Evolutionary conservation across 1,140 invertebrate genomes (phyloP).

Genomic region (Eubasilissa regina): DNA sequence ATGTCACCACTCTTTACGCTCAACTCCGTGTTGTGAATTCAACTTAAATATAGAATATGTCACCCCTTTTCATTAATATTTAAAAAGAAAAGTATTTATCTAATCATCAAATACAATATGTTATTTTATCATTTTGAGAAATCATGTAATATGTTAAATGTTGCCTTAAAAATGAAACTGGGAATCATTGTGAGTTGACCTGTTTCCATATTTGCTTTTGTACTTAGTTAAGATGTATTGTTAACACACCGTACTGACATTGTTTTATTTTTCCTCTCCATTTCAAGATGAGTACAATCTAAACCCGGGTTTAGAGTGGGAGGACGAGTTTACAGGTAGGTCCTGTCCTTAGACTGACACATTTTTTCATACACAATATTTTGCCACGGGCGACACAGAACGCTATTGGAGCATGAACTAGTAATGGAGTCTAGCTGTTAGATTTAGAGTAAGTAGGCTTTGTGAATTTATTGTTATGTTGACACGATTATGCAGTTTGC

Average conservation of each 20-base stretch:
- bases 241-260: constrained; percentile 73
- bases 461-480: background rate
- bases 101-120: background rate
- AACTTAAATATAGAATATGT: constrained; percentile 18
- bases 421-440: constrained; percentile 18
- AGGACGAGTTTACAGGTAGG: constrained; percentile 99
- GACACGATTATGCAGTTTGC: background rate
- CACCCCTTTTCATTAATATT: background rate
- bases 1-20: constrained; percentile 29
- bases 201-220: constrained; percentile 46
- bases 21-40: constrained; percentile 38
- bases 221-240: constrained; percentile 55
- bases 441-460: constrained; percentile 38
- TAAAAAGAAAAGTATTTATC: background rate
- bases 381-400: constrained; percentile 12
- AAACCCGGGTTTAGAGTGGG: constrained; percentile 99
- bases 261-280: constrained; percentile 82
- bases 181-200: constrained; percentile 55
- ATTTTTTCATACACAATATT: constrained; percentile 42
- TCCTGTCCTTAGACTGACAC: constrained; percentile 75
- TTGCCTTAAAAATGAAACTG: constrained; percentile 52
- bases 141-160: background rate
- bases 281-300: constrained; percentile 98
- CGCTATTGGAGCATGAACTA: constrained; percentile 37
- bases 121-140: background rate